A percentile compares a stretch with the other conserved stretches of the same genome.
Evolutionary conservation across 2,113 vertebrate species (phyloP).

Genomic region (Mesembrinibis cayennensis): DNA sequence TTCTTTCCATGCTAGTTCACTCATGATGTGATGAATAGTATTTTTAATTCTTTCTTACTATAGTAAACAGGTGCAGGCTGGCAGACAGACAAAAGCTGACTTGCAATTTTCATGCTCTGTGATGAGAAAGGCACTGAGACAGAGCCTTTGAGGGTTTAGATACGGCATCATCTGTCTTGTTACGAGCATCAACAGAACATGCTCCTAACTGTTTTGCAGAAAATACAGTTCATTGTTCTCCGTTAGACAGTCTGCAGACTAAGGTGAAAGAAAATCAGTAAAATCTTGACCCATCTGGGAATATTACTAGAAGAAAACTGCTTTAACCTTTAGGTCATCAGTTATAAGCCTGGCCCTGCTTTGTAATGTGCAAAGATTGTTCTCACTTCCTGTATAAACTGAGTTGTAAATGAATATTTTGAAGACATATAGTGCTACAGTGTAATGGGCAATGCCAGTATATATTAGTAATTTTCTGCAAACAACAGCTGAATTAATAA

Average conservation of each 20-base stretch:
- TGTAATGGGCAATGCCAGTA: neutral
- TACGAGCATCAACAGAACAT: neutral
- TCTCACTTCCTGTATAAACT: neutral
- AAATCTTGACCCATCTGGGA: neutral
- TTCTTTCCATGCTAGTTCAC: conserved; percentile 2
- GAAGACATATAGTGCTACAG: neutral
- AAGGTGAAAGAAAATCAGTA: neutral
- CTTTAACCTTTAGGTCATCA: neutral
- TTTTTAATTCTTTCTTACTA: neutral
- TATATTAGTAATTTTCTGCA: neutral
- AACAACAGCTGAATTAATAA: neutral
- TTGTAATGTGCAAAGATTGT: neutral
- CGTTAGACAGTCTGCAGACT: neutral
- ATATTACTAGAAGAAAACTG: neutral
- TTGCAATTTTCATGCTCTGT: neutral
- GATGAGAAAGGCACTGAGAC: neutral
- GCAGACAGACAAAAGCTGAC: conserved; percentile 16
- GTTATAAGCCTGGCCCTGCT: neutral
- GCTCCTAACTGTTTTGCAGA: neutral
- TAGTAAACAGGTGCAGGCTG: neutral
- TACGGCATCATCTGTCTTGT: neutral
- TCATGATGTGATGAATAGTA: neutral
- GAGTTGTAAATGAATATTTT: neutral
- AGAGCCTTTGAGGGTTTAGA: neutral
- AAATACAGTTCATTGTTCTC: neutral